Percentiles rank a stretch among this genome's conserved stretches.
Evolutionary conservation across 2,797 vertebrate genomes (phyloP).

Genomic region (Cuniculus paca): DNA sequence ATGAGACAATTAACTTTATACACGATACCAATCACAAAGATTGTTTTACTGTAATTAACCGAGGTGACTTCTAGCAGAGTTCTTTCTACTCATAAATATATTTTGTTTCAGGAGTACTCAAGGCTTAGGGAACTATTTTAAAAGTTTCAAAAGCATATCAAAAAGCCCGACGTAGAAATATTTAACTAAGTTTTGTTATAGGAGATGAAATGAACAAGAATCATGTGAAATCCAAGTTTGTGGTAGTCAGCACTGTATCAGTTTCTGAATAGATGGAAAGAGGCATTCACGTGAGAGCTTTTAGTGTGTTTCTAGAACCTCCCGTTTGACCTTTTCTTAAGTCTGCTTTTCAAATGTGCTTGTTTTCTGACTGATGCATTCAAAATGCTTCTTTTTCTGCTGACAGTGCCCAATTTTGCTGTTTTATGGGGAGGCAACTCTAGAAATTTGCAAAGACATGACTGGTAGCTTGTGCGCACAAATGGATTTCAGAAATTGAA

Average conservation of each 20-base stretch:
- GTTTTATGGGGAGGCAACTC: constrained; percentile 65
- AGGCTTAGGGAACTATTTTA: constrained; percentile 67
- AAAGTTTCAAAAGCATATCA: constrained; percentile 65
- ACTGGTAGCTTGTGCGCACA: constrained; percentile 46
- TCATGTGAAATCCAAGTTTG: constrained; percentile 47
- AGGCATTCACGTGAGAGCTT: constrained; percentile 72
- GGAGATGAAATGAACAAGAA: constrained; percentile 64
- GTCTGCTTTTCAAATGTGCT: constrained; percentile 77
- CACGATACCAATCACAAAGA: constrained; percentile 76
- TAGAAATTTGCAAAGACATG: constrained; percentile 74
- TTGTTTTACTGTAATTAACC: constrained; percentile 82
- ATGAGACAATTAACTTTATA: constrained; percentile 84
- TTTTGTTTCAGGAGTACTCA: constrained; percentile 48
- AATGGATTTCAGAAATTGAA: constrained; percentile 76
- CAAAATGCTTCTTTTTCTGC: constrained; percentile 73
- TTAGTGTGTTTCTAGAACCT: constrained; percentile 44
- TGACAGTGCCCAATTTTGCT: constrained; percentile 70
- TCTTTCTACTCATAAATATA: constrained; percentile 70
- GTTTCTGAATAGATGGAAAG: constrained; percentile 26
- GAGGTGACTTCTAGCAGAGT: constrained; percentile 66
- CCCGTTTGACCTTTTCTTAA: constrained; percentile 77
- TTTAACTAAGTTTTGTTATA: constrained; percentile 72
- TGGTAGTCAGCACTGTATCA: constrained; percentile 63
- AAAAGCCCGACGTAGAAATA: constrained; percentile 72
- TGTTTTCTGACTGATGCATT: constrained; percentile 77